Base-by-base conservation (phyloP, 2,888 invertebrate species). In the Flexamia atlantica region DNA sequence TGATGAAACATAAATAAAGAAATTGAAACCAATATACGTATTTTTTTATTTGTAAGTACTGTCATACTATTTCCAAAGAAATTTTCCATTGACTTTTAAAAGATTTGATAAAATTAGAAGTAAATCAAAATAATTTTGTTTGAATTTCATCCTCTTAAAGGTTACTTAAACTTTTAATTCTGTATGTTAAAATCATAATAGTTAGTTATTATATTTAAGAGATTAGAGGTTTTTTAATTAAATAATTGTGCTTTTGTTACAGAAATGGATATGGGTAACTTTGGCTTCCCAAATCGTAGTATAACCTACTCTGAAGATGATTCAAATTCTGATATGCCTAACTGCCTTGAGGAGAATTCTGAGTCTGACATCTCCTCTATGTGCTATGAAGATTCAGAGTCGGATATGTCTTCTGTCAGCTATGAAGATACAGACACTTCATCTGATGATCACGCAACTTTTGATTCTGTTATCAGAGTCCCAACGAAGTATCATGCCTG, bases 261-360 rank as follows among this genome's bases (percentile, higher is more conserved):
- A 64, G 64, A 64, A 28, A 64, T 64, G 64, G 30, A 64, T 30
- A 64, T 64, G 64, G 30, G 30, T 4, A 64, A 64, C 30, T 64
- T 28, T 64, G 28, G 30, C 12, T 64, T 64, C 30, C 64, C 28
- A 30, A 64, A 64, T 30, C 3, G 30, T 0, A 28, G 1, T 28
- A 17, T 2, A 57, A 14, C 2, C 30, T 64, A 9, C 1, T 64
- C 64, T 30, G 64, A 64, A 14, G 64, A 64, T 12, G 64, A 64
- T 12, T 64, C 64, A 28, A 30, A 64, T 14, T 64, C 64, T 14
- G 64, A 64, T 4, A 64, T 14, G 30, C 2, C 64, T 64, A 14
- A 28, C 7, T 23, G 9, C 23, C 3, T 1, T 23, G 3, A 3
- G 23, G 57, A 57, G 23, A n/a, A 57, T 57, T 57, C 57, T 20